Percentiles rank a stretch among this genome's conserved stretches.
These are phyloP conservation scores for Beris morrisii DNA, from an alignment of 2,888 invertebrate species.

Conservation along the genomic window DNA sequence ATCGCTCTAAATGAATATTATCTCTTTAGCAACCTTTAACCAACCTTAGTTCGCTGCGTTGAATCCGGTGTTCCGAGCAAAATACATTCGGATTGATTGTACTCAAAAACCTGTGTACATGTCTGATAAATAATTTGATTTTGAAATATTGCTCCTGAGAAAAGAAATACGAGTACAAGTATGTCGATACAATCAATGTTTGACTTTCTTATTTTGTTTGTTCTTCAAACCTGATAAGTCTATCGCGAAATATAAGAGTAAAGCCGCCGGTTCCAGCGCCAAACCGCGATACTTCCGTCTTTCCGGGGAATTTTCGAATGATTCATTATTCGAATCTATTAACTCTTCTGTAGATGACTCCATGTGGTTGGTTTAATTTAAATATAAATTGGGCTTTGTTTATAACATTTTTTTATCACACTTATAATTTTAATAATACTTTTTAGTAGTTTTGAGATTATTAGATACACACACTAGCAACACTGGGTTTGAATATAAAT, in stretches of 20 bases:
- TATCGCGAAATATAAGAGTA: slow-evolving; percentile 51
- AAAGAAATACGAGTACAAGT: background rate
- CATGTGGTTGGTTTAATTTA: background rate
- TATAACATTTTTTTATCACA: no score
- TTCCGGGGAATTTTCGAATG: no score
- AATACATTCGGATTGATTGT: slow-evolving; percentile 63
- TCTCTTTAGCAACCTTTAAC: no score
- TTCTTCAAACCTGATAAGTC: slow-evolving; percentile 45
- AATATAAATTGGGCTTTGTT: no score
- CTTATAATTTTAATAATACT: no score
- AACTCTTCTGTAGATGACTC: slow-evolving; percentile 6
- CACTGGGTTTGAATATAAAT: no score
- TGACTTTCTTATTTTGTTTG: background rate
- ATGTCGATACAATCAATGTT: background rate
- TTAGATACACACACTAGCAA: no score
- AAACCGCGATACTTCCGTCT: slow-evolving; percentile 3
- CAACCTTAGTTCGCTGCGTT: slow-evolving; percentile 58
- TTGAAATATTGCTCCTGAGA: slow-evolving; percentile 58
- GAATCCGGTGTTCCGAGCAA: slow-evolving; percentile 55
- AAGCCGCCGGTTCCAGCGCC: slow-evolving; percentile 42
- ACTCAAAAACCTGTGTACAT: slow-evolving; percentile 64
- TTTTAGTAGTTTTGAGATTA: no score
- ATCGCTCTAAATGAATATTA: no score
- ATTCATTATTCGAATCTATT: background rate
- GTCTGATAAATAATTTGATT: slow-evolving; percentile 72